Base-by-base conservation (phyloP, 1,140 invertebrate species). In the Dendrolimus kikuchii region DNA sequence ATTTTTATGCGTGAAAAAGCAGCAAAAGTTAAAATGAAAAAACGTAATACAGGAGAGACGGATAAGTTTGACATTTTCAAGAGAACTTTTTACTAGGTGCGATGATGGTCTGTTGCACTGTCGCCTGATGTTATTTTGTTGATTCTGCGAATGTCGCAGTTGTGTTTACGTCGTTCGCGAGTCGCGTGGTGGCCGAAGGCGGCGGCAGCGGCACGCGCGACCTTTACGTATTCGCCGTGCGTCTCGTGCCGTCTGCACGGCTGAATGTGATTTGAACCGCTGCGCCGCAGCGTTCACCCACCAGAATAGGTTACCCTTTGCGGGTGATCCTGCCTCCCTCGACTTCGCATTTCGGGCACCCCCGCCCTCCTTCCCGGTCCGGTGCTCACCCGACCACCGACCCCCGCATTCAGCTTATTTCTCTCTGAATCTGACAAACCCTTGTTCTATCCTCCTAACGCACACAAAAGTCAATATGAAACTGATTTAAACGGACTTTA, bases 211-310 rank as follows among this genome's bases (percentile, higher is more conserved):
- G 6, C 45, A 46, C 47, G 38, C 38, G 43, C 37, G n/a, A 4
- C 6, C 38, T 44, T 23, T 36, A 49, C 62, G 57, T 49, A 49
- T 51, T 38, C 56, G 66, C 49, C 64, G 58, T 69, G 69, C 72
- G 74, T 71, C 62, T 70, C 64, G 62, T 71, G 57, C 66, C 55
- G 62, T 59, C 58, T 68, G 67, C 70, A 73, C 65, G 67, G 74
- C 66, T 75, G 72, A 79, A 72, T 72, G 76, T 72, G 71, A 82
- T 80, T 75, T 74, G 62, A 74, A 74, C 65, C 64, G 51, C 23
- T 23, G 23, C 23, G 23, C 23, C 23, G 23, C 23, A 2, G 23
- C 53, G 54, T 64, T 65, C 60, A 62, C 60, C 55, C 63, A 59
- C 60, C 70, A 68, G 74, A 80, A 69, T 23, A 23, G 23, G 62